phyloP scores from a whole-genome alignment of 1,140 invertebrate species.

The Leptinotarsa undecemlineata region DNA sequence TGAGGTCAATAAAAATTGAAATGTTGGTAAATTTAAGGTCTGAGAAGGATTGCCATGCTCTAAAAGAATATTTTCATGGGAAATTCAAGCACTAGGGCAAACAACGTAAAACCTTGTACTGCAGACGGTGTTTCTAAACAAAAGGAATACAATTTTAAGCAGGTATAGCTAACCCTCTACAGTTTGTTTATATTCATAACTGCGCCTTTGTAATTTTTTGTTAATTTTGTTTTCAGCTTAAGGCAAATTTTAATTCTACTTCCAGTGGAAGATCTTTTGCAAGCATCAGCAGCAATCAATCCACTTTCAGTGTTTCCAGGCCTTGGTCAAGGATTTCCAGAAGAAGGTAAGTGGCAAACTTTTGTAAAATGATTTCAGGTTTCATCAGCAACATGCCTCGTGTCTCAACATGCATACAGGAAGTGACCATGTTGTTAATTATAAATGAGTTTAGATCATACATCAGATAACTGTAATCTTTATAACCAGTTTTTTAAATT shows the following conservation, averaged over 20 bases:
- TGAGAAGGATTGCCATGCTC: constrained; percentile 28
- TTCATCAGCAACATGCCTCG: constrained; percentile 15
- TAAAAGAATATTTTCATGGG: constrained; percentile 43
- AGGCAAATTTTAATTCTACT: constrained; percentile 30
- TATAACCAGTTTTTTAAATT: background rate
- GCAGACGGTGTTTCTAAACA: constrained; percentile 41
- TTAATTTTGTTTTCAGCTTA: constrained; percentile 30
- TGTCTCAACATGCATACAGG: constrained; percentile 6
- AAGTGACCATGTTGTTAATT: constrained; percentile 15
- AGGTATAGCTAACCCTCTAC: constrained; percentile 40
- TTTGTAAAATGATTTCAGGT: background rate
- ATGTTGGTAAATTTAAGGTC: constrained; percentile 37
- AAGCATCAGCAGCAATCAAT: constrained; percentile 41
- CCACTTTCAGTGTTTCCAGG: constrained; percentile 40
- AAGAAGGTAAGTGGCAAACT: constrained; percentile 38
- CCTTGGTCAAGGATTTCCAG: constrained; percentile 41
- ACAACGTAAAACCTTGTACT: constrained; percentile 30
- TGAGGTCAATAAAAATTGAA: constrained; percentile 44
- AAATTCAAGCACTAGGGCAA: constrained; percentile 40
- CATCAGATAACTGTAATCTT: constrained; percentile 16
- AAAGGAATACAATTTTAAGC: constrained; percentile 37
- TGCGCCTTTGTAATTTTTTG: constrained; percentile 38
- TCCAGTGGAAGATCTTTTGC: constrained; percentile 42
- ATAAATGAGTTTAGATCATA: background rate
- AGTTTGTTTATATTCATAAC: constrained; percentile 35